A percentile compares a stretch with the other conserved stretches of the same genome.
phyloP scores from a whole-genome alignment of 2,797 vertebrate species.

The Pangasius krempfi region DNA sequence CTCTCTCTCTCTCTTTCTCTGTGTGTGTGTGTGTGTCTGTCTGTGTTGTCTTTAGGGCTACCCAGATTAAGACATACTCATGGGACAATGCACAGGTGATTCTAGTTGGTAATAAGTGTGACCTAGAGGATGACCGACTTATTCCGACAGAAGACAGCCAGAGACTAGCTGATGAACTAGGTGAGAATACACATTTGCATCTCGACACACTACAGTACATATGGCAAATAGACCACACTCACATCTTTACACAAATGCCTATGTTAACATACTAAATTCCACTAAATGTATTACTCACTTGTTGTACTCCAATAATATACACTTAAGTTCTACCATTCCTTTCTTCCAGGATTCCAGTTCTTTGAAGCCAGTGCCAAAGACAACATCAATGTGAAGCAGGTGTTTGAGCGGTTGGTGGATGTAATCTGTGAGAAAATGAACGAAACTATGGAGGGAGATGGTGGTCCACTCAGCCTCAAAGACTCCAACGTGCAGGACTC shows the following conservation, averaged over 20 bases:
- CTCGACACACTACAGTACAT: neutral
- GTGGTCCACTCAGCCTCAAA: slow-evolving; percentile 69
- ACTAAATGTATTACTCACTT: neutral
- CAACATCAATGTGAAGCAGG: slow-evolving; percentile 90
- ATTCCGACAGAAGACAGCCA: slow-evolving; percentile 84
- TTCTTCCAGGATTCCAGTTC: slow-evolving; percentile 84
- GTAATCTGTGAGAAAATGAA: slow-evolving; percentile 93
- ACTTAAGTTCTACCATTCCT: neutral
- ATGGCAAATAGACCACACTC: neutral
- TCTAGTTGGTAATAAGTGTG: slow-evolving; percentile 91
- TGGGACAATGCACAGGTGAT: slow-evolving; percentile 94
- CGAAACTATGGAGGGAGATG: slow-evolving; percentile 80
- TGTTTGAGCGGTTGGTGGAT: slow-evolving; percentile 88
- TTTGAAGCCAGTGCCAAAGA: slow-evolving; percentile 92
- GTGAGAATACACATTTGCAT: slow-evolving; percentile 66
- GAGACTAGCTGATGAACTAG: slow-evolving; percentile 83
- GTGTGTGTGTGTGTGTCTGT: neutral
- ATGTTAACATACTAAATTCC: neutral
- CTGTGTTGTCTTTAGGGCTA: slow-evolving; percentile 77
- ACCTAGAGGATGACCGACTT: slow-evolving; percentile 87
- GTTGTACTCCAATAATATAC: neutral
- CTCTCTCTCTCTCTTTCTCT: neutral
- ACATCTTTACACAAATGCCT: neutral
- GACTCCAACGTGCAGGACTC: slow-evolving; percentile 72
- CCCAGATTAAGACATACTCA: slow-evolving; percentile 92